phyloP scores from a whole-genome alignment of 2,113 vertebrate species.

The Pogonocichla stellata region DNA sequence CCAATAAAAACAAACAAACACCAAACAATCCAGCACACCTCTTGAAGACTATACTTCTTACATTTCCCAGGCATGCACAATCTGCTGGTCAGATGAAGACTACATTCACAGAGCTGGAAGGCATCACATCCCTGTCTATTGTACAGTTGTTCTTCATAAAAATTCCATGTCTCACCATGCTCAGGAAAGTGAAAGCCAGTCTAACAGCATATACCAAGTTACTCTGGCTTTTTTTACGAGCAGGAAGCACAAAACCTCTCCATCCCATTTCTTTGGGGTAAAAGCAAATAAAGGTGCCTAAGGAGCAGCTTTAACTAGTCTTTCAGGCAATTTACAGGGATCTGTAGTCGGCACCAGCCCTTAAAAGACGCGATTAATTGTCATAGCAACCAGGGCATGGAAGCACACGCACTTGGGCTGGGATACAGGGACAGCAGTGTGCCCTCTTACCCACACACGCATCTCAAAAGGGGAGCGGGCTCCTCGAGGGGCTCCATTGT shows the following conservation, averaged over 20 bases:
- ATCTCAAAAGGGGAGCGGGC: constrained; percentile 14
- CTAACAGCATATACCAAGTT: not conserved
- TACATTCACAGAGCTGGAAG: not conserved
- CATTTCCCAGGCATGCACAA: not conserved
- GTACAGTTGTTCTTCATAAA: not conserved
- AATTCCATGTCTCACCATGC: not conserved
- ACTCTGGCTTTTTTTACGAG: not conserved
- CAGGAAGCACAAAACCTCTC: not conserved
- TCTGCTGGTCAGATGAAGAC: not conserved
- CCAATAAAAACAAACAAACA: not conserved
- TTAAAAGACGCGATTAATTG: constrained; percentile 56
- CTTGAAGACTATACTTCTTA: not conserved
- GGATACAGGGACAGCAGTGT: constrained; percentile 11
- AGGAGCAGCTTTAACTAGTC: constrained; percentile 33
- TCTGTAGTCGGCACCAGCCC: constrained; percentile 46
- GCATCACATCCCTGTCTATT: not conserved
- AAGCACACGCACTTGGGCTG: constrained; percentile 19
- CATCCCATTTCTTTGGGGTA: not conserved
- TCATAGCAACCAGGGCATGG: constrained; percentile 64
- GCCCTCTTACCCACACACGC: constrained; percentile 23
- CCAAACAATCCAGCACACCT: not conserved
- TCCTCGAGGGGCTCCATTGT: not conserved
- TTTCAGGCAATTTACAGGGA: constrained; percentile 50
- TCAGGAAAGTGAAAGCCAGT: not conserved
- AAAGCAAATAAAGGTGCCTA: constrained; percentile 27